Evolutionary conservation across 2,888 invertebrate genomes (phyloP).

Genomic region (Caenorhabditis zanzibari): DNA sequence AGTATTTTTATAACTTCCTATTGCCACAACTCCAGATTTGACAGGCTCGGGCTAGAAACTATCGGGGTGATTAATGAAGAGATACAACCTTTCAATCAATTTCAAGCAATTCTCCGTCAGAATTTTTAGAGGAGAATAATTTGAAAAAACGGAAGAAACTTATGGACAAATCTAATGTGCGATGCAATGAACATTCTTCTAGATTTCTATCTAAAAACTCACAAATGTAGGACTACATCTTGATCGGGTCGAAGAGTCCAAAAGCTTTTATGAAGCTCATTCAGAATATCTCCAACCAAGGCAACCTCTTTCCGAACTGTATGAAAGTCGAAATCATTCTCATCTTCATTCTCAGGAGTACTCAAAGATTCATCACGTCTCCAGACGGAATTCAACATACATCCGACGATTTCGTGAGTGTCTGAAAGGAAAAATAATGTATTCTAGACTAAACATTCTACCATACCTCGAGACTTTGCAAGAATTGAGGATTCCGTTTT

Average conservation of each 20-base stretch:
- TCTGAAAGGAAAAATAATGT: conserved; percentile 23
- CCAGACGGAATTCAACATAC: conserved; percentile 65
- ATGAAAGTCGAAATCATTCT: conserved; percentile 49
- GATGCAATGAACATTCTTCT: no score
- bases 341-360: conserved; percentile 27
- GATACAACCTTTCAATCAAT: no score
- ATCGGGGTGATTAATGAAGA: no score
- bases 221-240: conserved; percentile 61
- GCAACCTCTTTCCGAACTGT: conserved; percentile 48
- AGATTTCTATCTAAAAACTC: no score
- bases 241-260: conserved; percentile 55
- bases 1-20: no score
- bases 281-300: conserved; percentile 57
- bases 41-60: no score
- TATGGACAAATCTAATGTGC: no score
- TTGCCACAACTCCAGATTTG: no score
- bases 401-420: conserved; percentile 59
- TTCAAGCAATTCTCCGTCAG: no score
- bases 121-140: no score
- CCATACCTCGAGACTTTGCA: conserved; percentile 38
- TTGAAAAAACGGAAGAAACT: no score
- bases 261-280: conserved; percentile 60
- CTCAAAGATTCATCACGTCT: conserved; percentile 27
- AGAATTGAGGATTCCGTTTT: conserved; percentile 52
- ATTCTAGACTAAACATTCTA: background rate